Evolutionary conservation across 2,797 vertebrate genomes (phyloP), one percentile per base, ranked within the genome.

Genomic region (Malacoctenus gilli): DNA sequence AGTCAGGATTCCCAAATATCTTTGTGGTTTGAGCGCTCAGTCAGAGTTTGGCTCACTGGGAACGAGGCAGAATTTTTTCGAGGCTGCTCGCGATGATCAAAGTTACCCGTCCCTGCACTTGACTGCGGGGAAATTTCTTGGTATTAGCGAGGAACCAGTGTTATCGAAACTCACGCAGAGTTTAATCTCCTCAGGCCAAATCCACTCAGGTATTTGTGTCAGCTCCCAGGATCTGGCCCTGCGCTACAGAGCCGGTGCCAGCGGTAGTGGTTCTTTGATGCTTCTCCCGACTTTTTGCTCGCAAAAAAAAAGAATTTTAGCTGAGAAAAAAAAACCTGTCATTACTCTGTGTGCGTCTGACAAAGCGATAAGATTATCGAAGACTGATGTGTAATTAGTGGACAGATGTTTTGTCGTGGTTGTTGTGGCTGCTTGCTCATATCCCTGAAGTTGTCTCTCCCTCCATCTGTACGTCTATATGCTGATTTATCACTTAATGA

Each of bases 161-260:
- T 20, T 60, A 58, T 57, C 59, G 50, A 56, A 68, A 68, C 15
- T 61, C 34, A 19, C 32, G 34, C 30, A 43, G 50, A 71, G 43
- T 59, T 76, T 75, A 80, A 83, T 75, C 68, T 66, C 50, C 47
- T 55, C 5, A 15, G 41, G 44, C 43, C 47, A 80, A 75, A 83
- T 77, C 59, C 61, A 41, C 42, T 62, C 50, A 40, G 59, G 56
- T 77, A 72, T 83, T 74, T 63, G 53, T 58, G 60, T 73, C 52
- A 16, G 34, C 48, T 40, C 40, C 30, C 49, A 69, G 34, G 39
- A 57, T 62, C 42, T 70, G 55, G 40, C 52, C 16, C 8, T 1
- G 2, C 51, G 21, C 30, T 47, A 4, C 22, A 40, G 41, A 48
- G 5, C 56, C 48, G 1, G 3, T 68, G 56, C 72, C 58, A 59